Conservation (phyloP, 1,140 invertebrate genomes). For the Mycetomoellerius zeteki region DNA sequence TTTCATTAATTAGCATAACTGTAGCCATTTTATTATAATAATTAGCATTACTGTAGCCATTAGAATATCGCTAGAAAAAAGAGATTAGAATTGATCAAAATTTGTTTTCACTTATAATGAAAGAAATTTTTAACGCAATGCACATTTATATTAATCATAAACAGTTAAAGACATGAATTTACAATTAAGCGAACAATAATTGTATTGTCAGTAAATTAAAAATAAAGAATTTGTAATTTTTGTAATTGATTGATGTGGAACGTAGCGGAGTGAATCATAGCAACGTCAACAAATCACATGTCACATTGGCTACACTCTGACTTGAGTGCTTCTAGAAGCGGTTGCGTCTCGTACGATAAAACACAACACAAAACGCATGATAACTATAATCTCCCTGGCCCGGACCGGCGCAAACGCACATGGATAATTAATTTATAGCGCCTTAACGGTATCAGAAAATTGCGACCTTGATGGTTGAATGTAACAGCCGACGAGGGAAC, state of each 20-base stretch:
- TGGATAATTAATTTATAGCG: conserved; percentile 68
- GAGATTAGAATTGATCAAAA: not conserved
- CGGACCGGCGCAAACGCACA: not conserved
- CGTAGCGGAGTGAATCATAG: not conserved
- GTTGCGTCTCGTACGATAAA: not conserved
- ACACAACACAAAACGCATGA: conserved; percentile 32
- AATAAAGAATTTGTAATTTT: not conserved
- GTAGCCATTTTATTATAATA: not conserved
- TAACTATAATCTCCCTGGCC: conserved; percentile 43
- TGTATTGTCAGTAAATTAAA: not conserved
- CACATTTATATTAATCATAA: not conserved
- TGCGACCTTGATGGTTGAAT: conserved; percentile 73
- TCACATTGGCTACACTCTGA: not conserved
- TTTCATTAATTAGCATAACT: not conserved
- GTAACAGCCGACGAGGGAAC: conserved; percentile 69
- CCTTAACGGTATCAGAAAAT: conserved; percentile 68
- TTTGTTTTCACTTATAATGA: not conserved
- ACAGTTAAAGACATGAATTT: not conserved
- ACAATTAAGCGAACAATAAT: not conserved
- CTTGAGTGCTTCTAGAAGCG: conserved; percentile 6
- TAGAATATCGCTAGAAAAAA: not conserved
- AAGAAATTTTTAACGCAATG: not conserved
- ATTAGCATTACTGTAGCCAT: not conserved
- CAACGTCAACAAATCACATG: conserved; percentile 19
- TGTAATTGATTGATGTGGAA: conserved; percentile 11